A percentile compares a stretch with the other conserved stretches of the same genome.
Conservation (phyloP, 1,140 invertebrate genomes). For the Sinonovacula constricta region DNA sequence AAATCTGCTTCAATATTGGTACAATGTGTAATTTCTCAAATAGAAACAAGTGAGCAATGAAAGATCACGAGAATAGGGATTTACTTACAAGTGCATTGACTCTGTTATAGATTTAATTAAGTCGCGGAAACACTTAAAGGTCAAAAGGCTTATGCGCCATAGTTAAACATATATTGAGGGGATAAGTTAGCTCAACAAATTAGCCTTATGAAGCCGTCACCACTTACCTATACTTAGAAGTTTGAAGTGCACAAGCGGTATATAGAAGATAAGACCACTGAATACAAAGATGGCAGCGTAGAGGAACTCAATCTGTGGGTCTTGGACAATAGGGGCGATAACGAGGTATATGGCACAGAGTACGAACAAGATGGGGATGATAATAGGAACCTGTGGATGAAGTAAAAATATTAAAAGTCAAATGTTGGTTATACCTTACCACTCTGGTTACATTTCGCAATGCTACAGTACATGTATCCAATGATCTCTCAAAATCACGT, state of each 20-base stretch:
- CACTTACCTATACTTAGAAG: constrained; percentile 73
- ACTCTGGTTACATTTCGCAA: neutral
- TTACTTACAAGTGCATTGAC: too few species aligned
- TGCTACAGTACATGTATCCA: too few species aligned
- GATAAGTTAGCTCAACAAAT: too few species aligned
- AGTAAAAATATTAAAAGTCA: constrained; percentile 25
- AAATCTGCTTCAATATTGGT: too few species aligned
- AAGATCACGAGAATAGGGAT: too few species aligned
- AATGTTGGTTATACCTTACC: neutral
- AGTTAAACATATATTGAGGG: too few species aligned
- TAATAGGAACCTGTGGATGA: constrained; percentile 84
- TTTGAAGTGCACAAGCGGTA: constrained; percentile 87
- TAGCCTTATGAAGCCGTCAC: too few species aligned
- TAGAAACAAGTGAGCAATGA: too few species aligned
- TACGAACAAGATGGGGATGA: constrained; percentile 87
- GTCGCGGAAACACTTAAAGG: too few species aligned
- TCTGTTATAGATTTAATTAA: too few species aligned
- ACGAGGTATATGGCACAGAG: constrained; percentile 86
- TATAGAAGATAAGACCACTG: constrained; percentile 86
- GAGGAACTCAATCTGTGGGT: constrained; percentile 87
- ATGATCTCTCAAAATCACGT: neutral
- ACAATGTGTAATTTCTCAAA: too few species aligned
- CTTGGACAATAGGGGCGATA: constrained; percentile 86
- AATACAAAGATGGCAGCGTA: constrained; percentile 86
- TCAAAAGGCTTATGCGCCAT: too few species aligned